Base-by-base conservation (phyloP, 2,888 invertebrate genomes). In the Exocentrus adspersus region DNA sequence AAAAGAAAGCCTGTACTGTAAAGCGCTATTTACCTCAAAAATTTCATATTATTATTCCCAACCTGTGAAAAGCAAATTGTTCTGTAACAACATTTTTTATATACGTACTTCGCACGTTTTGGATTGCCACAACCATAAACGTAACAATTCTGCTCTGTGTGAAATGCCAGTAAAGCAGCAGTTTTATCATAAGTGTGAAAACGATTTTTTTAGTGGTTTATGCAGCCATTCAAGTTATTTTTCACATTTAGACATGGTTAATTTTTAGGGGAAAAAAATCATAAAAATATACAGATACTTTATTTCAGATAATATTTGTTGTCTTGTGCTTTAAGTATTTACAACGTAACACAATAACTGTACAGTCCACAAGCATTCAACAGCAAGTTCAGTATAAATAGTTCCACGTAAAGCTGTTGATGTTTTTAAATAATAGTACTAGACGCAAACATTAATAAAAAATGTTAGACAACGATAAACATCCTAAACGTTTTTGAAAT, bases 401-500 rank as follows among this genome's bases (percentile, higher is more conserved):
- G 12, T 14, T 37, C n/a, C 37, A 37, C 12, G 37, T n/a, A 37
- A 12, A n/a, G n/a, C 5, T 37, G 37, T 37, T n/a, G 37, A 37
- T 14, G 14, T n/a, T 37, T 37, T 37, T 12, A n/a, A 37, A 12
- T 1, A 9, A n/a, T n/a, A n/a, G n/a, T 10, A 12, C 12, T 37
- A 9, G 12, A 12, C 37, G 12, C 37, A n/a, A 37, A 37, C 37
- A 14, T 37, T 37, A 37, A 37, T 37, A 37, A 28, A 7, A 17
- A 48, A 12, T 48, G 17, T 20, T 19, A 19, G n/a, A 45, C 17
- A n/a, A 51, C 32, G 51, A 51, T 51, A 19, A 51, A 51, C 32
- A 17, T 16, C 48, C 12, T 32, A n/a, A 10, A 16, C n/a, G 51
- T 10, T 51, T 32, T 12, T 19, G 17, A 32, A 51, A 19, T 32